A percentile compares a stretch with the other conserved stretches of the same genome.
These are phyloP conservation scores for Eupithecia exiguata DNA, from an alignment of 2,888 invertebrate genomes.

Conservation along the genomic window DNA sequence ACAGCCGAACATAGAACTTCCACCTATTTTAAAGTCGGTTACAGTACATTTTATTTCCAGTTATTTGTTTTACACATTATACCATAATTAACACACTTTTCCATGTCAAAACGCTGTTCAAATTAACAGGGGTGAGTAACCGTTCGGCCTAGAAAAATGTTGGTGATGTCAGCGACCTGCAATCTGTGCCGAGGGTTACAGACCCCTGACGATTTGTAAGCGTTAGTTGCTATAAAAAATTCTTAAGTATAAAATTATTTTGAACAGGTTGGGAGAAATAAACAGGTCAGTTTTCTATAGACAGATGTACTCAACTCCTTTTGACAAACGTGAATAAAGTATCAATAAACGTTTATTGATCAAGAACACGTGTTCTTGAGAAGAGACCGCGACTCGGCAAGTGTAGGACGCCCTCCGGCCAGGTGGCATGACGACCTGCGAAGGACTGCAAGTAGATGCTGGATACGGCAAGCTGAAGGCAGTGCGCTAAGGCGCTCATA, in stretches of 20 bases:
- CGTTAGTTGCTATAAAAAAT: conserved; percentile 44
- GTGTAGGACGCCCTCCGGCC: no score
- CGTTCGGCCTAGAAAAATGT: conserved; percentile 26
- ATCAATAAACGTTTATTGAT: no score
- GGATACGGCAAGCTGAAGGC: no score
- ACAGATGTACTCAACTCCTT: background rate
- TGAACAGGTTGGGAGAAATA: background rate
- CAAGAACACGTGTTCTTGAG: no score
- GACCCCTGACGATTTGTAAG: conserved; percentile 24
- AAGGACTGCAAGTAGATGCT: no score
- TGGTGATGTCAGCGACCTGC: conserved; percentile 23
- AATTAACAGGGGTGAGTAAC: conserved; percentile 34
- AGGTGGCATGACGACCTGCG: no score
- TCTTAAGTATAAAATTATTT: background rate
- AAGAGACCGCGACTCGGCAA: no score
- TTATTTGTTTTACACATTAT: conserved; percentile 1
- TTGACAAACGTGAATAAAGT: no score
- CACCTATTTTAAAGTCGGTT: no score
- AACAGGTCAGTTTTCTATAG: background rate
- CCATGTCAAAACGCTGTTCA: conserved; percentile 19
- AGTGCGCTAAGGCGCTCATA: no score
- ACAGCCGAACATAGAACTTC: no score
- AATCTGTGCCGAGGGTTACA: conserved; percentile 33
- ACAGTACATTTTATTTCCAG: background rate
- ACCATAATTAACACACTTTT: conserved; percentile 17